Conservation (phyloP, 2,888 invertebrate species). For the Brachypterus glaber region DNA sequence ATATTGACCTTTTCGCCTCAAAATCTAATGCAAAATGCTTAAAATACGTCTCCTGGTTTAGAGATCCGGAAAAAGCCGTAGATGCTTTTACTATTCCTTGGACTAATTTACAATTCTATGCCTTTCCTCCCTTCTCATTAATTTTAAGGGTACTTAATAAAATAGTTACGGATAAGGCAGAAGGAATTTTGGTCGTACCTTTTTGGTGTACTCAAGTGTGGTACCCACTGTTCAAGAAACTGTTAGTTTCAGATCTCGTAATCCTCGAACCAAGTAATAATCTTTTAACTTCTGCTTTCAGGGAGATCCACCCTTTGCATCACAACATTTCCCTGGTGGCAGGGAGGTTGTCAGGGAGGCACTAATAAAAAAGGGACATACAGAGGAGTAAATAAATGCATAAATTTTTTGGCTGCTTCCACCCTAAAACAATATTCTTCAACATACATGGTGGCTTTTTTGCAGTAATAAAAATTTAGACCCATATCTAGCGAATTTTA, state of each 20-base stretch:
- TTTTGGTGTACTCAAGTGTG: slow-evolving; percentile 15
- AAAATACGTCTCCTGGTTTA: slow-evolving; percentile 23
- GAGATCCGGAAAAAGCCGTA: slow-evolving; percentile 19
- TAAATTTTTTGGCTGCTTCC: too few species aligned
- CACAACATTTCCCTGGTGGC: slow-evolving; percentile 22
- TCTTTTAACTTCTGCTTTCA: slow-evolving; percentile 19
- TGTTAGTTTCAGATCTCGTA: background rate
- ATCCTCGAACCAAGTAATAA: slow-evolving; percentile 2
- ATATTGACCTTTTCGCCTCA: slow-evolving; percentile 24
- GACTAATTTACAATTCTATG: slow-evolving; percentile 21
- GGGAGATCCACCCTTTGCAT: slow-evolving; percentile 5
- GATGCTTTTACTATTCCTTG: slow-evolving; percentile 25
- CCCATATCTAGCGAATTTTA: too few species aligned
- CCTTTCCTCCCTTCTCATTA: too few species aligned
- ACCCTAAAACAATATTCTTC: too few species aligned
- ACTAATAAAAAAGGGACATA: too few species aligned
- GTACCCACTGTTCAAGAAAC: slow-evolving; percentile 5
- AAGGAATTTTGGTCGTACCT: slow-evolving; percentile 26
- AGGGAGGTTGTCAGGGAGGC: slow-evolving; percentile 21
- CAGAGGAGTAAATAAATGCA: too few species aligned
- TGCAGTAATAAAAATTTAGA: too few species aligned
- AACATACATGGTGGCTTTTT: too few species aligned
- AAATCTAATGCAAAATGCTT: slow-evolving; percentile 22
- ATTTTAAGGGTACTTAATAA: slow-evolving; percentile 24
- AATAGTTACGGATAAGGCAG: slow-evolving; percentile 24